Evolutionary conservation across 2,888 invertebrate genomes (phyloP), one percentile per base, ranked within the genome.

Genomic region (Branchipolynoe longqiensis): DNA sequence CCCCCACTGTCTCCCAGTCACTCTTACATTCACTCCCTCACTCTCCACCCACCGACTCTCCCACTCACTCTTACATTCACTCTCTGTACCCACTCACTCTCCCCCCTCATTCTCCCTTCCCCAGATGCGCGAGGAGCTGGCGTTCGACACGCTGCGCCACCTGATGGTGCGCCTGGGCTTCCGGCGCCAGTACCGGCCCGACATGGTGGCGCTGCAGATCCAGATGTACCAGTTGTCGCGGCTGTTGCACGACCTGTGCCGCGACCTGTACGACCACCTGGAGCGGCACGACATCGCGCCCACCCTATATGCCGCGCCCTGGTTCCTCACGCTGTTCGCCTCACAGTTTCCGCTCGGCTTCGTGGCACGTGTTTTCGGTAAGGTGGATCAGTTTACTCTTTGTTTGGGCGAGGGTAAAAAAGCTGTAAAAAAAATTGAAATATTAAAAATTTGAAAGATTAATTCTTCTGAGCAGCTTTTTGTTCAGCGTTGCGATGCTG

Each of bases 261-360:
- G 97, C 0, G 97, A 97, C 85, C 95, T 99, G 59, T 98, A 98
- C 94, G 95, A 96, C 4, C 98, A 98, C 94, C 95, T 98, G 89
- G 95, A 95, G 89, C 90, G 90, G 62, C 96, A 98, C 92, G 98
- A 99, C 94, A 97, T 99, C 6, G 96, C 97, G 0, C 98, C 98
- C 0, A 98, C 98, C 0, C 94, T 99, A 4, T 99, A 98, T 93
- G 98, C 98, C 0, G 98, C 99, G 0, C 98, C 99, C 0, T 99
- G 99, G 99, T 96, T 99, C 92, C 95, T 99, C 1, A 99, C 99
- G 0, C 94, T 98, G 54, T 99, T 99, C 94, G 98, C 99, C 62
- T 98, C 98, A 83, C 98, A 98, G 94, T 99, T 99, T 93, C 98
- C 98, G 0, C 94, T 99, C 31, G 98, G 98, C 0, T 98, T 99